Base-by-base conservation (phyloP, 2,888 invertebrate species). In the Eulithis prunata region DNA sequence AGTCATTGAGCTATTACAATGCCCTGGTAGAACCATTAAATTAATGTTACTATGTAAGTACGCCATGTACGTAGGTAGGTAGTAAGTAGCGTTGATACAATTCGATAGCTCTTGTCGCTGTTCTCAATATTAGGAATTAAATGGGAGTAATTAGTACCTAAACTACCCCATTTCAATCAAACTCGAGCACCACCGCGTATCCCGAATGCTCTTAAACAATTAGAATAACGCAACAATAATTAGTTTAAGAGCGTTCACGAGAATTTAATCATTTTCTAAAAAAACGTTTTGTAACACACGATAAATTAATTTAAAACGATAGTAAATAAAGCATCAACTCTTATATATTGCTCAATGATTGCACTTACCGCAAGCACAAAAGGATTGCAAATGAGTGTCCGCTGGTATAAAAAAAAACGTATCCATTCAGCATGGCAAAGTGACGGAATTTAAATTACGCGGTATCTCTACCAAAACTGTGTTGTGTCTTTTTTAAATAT, bases 61-160 rank as follows among this genome's bases (percentile, higher is more conserved):
- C 32, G 32, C 4, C 41, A 41, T 41, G 41, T 41, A 41, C 12
- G 5, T 28, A 43, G 4, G 8, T 53, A 38, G 21, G 21, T 21
- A 21, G 21, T 21, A 45, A 1, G 36, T 8, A 53, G 53, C 11
- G 38, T 43, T 55, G 43, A 43, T 45, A 41, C 21, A 43, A 55
- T n/a, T 36, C 36, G 14, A 36, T 38, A 57, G 3, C 8, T 1
- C 36, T 46, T 32, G 56, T 10, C 56, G 8, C 36, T 14, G 14
- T 60, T 57, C 36, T 59, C n/a, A 21, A 58, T 62, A 64, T 70
- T 65, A 51, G 32, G 51, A 57, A 66, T 70, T 65, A 64, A 55
- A 53, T 36, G n/a, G 60, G 61, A 61, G 60, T 62, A 57, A 38
- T 38, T 38, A 7, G 38, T 38, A 10, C 38, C 38, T 38, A 4